Conservation (phyloP, 37 sponge, comb jelly and placozoan genomes). For the Halichondria panicea region DNA sequence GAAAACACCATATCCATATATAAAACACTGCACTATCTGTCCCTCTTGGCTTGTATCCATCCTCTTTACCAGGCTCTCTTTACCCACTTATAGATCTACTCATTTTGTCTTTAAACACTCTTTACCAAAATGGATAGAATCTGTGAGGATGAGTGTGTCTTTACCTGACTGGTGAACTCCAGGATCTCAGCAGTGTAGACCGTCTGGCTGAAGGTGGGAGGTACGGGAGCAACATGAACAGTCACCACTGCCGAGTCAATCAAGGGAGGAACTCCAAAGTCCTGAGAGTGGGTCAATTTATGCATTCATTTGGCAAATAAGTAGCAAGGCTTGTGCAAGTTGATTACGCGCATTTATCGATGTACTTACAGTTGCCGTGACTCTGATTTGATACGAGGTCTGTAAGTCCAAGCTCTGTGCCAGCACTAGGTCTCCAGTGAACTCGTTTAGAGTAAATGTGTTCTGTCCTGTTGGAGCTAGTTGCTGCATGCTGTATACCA, state of each 20-base stretch:
- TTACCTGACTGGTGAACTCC: constrained; percentile 46
- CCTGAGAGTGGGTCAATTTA: constrained; percentile 29
- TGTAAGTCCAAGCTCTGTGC: not conserved
- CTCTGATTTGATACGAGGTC: not conserved
- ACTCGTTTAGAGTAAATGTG: constrained; percentile 5
- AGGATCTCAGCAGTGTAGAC: constrained; percentile 20
- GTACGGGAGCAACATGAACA: constrained; percentile 24
- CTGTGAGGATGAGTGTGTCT: too few species aligned
- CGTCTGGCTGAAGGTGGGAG: constrained; percentile 13
- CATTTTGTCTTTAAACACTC: too few species aligned
- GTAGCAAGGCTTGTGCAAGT: not conserved
- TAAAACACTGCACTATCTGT: too few species aligned
- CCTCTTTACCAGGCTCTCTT: not conserved
- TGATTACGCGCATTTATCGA: not conserved
- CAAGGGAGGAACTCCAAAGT: constrained; percentile 44
- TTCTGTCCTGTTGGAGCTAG: not conserved
- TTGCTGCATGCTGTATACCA: constrained; percentile 20
- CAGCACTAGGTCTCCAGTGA: constrained; percentile 22
- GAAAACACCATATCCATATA: not conserved
- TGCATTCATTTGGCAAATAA: not conserved
- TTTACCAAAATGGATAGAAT: too few species aligned
- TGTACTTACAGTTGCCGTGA: constrained; percentile 30
- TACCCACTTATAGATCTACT: not conserved
- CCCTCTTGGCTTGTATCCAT: too few species aligned
- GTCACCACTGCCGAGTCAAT: constrained; percentile 9